A percentile compares a stretch with the other conserved stretches of the same genome.
These are phyloP conservation scores for Gymnosoma rotundatum DNA, from an alignment of 2,888 invertebrate species.

Conservation along the genomic window DNA sequence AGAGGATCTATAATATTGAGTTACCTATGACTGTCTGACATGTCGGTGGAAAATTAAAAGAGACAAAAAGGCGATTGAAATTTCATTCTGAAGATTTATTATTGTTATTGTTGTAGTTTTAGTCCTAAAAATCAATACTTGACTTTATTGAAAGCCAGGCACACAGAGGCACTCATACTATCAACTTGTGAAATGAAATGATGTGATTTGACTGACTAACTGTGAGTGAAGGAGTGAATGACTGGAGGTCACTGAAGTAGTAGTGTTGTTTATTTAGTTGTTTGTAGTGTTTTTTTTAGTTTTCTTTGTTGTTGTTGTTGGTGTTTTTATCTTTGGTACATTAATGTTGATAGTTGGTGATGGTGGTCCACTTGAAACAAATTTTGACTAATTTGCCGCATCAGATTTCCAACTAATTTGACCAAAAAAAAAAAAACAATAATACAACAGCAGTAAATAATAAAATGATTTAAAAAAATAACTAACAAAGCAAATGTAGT, in stretches of 20 bases:
- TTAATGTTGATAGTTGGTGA: slow-evolving; percentile 52
- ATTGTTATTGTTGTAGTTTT: background rate
- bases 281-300: background rate
- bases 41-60: slow-evolving; percentile 51
- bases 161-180: slow-evolving; percentile 25
- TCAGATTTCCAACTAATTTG: slow-evolving; percentile 77
- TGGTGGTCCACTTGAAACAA: slow-evolving; percentile 75
- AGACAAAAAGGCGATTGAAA: slow-evolving; percentile 46
- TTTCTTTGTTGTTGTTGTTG: background rate
- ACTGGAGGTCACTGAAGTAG: slow-evolving; percentile 43
- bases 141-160: slow-evolving; percentile 9
- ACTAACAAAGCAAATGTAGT: slow-evolving; percentile 64
- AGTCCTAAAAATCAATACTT: slow-evolving; percentile 16
- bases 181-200: slow-evolving; percentile 34
- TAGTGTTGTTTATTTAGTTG: slow-evolving; percentile 5
- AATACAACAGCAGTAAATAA: slow-evolving; percentile 2
- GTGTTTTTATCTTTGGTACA: slow-evolving; percentile 32
- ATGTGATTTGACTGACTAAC: slow-evolving; percentile 42
- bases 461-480: background rate
- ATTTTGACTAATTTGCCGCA: slow-evolving; percentile 72
- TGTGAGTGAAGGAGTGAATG: slow-evolving; percentile 12
- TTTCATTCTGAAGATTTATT: background rate
- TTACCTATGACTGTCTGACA: slow-evolving; percentile 37
- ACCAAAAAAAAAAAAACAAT: slow-evolving; percentile 21
- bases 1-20: slow-evolving; percentile 19